These are phyloP conservation scores for Diaprepes abbreviatus DNA, from an alignment of 2,888 invertebrate species.

Conservation along the genomic window DNA sequence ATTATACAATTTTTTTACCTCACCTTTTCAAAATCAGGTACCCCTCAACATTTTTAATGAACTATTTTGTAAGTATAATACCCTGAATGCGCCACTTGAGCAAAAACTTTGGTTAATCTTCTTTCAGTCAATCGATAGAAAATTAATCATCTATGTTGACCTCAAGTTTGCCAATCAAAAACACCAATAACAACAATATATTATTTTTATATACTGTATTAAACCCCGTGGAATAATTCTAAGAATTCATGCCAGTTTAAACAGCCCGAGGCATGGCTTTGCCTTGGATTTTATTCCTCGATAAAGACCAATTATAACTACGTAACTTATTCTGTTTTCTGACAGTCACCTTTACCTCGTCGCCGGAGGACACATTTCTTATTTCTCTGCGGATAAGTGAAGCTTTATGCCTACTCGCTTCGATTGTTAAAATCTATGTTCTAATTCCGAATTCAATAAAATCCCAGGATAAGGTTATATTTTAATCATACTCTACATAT, in stretches of 20 bases:
- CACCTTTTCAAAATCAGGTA: too few relatives aligned
- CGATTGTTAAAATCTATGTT: too few relatives aligned
- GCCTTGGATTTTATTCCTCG: constrained; percentile 37
- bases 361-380: constrained; percentile 27
- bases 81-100: too few relatives aligned
- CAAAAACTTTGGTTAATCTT: background rate
- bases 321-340: constrained; percentile 24
- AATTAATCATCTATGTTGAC: constrained; percentile 6
- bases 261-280: constrained; percentile 12
- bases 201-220: constrained; percentile 17
- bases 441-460: too few relatives aligned
- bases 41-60: too few relatives aligned
- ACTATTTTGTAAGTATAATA: too few relatives aligned
- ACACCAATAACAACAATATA: constrained; percentile 5
- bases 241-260: constrained; percentile 31
- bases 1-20: too few relatives aligned
- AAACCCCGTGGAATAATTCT: constrained; percentile 30
- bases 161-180: constrained; percentile 18
- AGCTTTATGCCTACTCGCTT: too few relatives aligned
- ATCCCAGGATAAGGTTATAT: too few relatives aligned
- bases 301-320: constrained; percentile 38
- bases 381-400: background rate
- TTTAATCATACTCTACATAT: too few relatives aligned
- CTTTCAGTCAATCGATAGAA: background rate
- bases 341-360: constrained; percentile 36